These are phyloP conservation scores for Botia almorhae DNA, from an alignment of 2,797 vertebrate genomes.

Conservation along the genomic window DNA sequence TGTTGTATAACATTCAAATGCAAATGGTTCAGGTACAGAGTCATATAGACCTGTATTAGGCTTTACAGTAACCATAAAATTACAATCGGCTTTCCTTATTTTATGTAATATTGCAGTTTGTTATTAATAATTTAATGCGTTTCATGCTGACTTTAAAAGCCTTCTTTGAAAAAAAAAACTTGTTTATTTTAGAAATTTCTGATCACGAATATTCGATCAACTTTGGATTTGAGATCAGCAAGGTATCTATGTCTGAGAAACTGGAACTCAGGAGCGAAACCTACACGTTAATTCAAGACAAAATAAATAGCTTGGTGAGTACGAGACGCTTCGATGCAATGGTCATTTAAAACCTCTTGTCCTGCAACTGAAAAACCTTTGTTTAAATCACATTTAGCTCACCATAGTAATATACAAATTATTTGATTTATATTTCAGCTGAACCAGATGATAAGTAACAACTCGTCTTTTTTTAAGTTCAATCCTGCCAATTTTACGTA, in stretches of 20 bases:
- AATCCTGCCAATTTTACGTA: slow-evolving; percentile 18
- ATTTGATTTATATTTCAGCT: slow-evolving; percentile 29
- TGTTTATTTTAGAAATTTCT: slow-evolving; percentile 28
- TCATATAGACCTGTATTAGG: too few relatives aligned
- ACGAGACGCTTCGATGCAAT: background rate
- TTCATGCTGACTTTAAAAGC: too few relatives aligned
- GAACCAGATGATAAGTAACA: slow-evolving; percentile 38
- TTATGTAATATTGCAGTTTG: too few relatives aligned
- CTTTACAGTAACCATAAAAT: too few relatives aligned
- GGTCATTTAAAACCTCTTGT: background rate
- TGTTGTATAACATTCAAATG: background rate
- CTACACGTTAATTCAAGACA: slow-evolving; percentile 38
- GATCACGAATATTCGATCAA: slow-evolving; percentile 32
- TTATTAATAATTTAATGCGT: too few relatives aligned
- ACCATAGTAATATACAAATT: background rate
- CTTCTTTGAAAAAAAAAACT: too few relatives aligned
- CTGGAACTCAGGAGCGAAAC: slow-evolving; percentile 31
- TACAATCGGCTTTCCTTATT: too few relatives aligned
- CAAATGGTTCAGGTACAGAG: too few relatives aligned
- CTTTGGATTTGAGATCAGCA: slow-evolving; percentile 49
- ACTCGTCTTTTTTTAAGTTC: slow-evolving; percentile 17
- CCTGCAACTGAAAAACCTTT: background rate
- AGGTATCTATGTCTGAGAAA: slow-evolving; percentile 40
- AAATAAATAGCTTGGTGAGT: slow-evolving; percentile 53
- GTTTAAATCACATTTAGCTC: background rate